These are phyloP conservation scores for Drosophila leontia DNA, from an alignment of 1,140 invertebrate species.

Conservation along the genomic window DNA sequence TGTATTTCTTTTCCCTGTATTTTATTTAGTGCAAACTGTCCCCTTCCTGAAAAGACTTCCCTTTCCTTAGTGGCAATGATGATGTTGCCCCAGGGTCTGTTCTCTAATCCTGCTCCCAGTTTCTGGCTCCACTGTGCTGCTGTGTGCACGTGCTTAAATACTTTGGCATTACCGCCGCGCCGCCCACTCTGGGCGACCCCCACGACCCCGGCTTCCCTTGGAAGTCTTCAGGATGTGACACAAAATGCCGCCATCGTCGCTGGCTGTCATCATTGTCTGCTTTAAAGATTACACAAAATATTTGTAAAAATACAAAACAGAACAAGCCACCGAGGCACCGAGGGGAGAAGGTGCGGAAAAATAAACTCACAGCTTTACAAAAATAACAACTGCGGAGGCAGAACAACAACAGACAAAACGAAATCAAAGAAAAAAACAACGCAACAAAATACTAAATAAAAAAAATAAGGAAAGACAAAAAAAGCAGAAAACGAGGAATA, in stretches of 20 bases:
- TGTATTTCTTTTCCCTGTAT: background rate
- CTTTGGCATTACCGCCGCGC: constrained; percentile 55
- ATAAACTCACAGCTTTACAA: constrained; percentile 81
- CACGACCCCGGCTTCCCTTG: background rate
- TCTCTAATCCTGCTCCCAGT: constrained; percentile 12
- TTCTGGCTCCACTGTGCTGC: constrained; percentile 65
- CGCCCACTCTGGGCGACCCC: constrained; percentile 1
- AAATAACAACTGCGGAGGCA: constrained; percentile 82
- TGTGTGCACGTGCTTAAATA: constrained; percentile 77
- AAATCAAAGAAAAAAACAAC: constrained; percentile 66
- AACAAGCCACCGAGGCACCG: constrained; percentile 41
- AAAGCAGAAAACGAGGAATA: constrained; percentile 47
- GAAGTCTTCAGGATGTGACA: constrained; percentile 80
- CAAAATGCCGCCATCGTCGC: constrained; percentile 82
- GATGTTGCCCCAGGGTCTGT: constrained; percentile 25
- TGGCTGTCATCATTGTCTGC: constrained; percentile 81
- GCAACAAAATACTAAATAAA: constrained; percentile 37
- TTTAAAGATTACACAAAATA: constrained; percentile 84
- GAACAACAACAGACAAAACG: constrained; percentile 41
- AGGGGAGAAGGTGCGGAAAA: constrained; percentile 37
- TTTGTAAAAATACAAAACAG: constrained; percentile 84
- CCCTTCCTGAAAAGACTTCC: constrained; percentile 22
- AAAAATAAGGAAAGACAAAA: constrained; percentile 12
- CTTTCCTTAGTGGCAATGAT: constrained; percentile 11
- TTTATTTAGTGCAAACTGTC: background rate